These are phyloP conservation scores for Bombycilla garrulus DNA, from an alignment of 2,113 vertebrate genomes.

Conservation along the genomic window DNA sequence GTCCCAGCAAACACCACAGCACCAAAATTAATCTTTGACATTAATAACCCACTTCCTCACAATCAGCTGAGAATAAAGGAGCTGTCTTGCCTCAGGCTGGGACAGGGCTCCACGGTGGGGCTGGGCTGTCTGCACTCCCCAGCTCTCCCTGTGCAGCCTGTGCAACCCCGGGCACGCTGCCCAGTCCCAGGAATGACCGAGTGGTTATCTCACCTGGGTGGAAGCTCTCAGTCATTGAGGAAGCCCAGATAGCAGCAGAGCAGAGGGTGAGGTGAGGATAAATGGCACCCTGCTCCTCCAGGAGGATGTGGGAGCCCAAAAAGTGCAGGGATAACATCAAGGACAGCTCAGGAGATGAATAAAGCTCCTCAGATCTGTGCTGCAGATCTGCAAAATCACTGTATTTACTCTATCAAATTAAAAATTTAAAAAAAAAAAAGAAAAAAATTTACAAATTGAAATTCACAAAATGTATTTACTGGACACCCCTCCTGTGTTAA, in stretches of 20 bases:
- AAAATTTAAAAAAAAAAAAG: no score
- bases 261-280: neutral
- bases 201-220: neutral
- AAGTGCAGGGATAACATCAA: neutral
- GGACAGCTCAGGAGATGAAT: no score
- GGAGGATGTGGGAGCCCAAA: neutral
- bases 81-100: neutral
- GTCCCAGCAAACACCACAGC: neutral
- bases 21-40: neutral
- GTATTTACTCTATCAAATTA: no score
- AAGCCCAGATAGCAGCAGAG: neutral
- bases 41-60: neutral
- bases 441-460: neutral
- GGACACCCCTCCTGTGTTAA: neutral
- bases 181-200: neutral
- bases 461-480: neutral
- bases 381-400: neutral
- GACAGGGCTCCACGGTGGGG: neutral
- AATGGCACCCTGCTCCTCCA: neutral
- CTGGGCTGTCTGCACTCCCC: neutral
- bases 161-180: neutral
- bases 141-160: neutral
- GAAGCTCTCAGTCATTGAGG: neutral
- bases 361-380: no score
- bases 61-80: neutral